A percentile compares a stretch with the other conserved stretches of the same genome.
These are phyloP conservation scores for Solenodon paradoxus DNA, from an alignment of 2,113 vertebrate genomes.

Conservation along the genomic window DNA sequence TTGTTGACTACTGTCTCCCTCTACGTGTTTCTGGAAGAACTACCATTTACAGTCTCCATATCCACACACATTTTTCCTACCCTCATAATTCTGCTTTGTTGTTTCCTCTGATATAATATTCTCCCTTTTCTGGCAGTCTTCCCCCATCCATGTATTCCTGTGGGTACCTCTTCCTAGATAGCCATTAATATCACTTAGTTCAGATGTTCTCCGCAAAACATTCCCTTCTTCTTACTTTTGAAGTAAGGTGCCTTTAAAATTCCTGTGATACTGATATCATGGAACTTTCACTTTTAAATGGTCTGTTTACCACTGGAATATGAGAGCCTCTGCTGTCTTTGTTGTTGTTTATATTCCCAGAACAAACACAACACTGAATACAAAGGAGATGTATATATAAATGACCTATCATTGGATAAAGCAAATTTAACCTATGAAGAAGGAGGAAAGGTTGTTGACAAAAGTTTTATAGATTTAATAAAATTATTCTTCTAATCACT, in stretches of 20 bases:
- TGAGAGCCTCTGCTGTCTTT: background rate
- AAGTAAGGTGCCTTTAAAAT: too few species aligned
- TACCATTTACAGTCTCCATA: background rate
- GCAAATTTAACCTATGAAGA: background rate
- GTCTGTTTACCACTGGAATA: background rate
- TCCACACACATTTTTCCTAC: background rate
- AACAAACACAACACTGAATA: background rate
- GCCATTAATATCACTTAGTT: background rate
- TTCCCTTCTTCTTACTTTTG: too few species aligned
- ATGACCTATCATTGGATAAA: background rate
- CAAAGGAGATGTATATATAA: background rate
- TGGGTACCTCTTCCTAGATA: background rate
- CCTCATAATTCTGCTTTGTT: background rate
- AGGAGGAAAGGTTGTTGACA: background rate
- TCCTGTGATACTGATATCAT: background rate
- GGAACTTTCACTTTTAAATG: background rate
- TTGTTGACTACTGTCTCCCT: background rate
- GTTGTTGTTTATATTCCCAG: background rate
- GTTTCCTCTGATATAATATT: background rate
- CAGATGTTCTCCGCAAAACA: background rate
- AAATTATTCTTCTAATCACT: background rate
- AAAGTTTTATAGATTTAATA: slow-evolving; percentile 33
- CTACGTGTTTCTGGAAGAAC: background rate
- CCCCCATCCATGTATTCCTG: background rate
- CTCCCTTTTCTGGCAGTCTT: background rate